Evolutionary conservation across 92 coral and sea anemone species (phyloP).

Genomic region (Bergia puertoricense): DNA sequence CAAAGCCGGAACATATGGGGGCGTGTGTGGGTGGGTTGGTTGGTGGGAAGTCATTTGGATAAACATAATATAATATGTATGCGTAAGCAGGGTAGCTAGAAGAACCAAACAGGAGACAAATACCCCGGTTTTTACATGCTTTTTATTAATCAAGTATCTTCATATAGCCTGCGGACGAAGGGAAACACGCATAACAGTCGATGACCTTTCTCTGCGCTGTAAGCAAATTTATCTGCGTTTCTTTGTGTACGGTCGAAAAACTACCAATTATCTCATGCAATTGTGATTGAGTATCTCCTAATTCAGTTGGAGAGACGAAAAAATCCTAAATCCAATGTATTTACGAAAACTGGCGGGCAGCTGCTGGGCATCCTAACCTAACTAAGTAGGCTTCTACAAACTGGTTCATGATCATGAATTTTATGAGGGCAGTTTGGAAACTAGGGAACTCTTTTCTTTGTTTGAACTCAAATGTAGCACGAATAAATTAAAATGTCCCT

Average conservation of each 20-base stretch:
- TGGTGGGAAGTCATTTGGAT: background rate
- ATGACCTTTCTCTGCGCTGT: background rate
- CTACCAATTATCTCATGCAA: background rate
- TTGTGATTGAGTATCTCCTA: background rate
- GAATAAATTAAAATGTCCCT: no score
- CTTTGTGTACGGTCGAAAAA: background rate
- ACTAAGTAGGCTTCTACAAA: no score
- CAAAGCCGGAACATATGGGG: slow-evolving; percentile 6
- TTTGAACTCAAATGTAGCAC: no score
- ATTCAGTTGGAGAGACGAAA: background rate
- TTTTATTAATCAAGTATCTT: background rate
- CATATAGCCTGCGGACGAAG: background rate
- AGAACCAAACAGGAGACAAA: background rate
- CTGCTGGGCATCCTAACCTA: no score
- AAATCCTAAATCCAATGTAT: background rate
- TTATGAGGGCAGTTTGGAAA: no score
- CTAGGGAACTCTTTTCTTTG: no score
- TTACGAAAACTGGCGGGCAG: no score
- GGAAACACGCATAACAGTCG: background rate
- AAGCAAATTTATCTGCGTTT: no score
- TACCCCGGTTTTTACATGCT: background rate
- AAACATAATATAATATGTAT: background rate
- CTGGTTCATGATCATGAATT: no score
- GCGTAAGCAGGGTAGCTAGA: background rate
- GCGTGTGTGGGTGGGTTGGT: slow-evolving; percentile 8